A percentile compares a stretch with the other conserved stretches of the same genome.
These are phyloP conservation scores for Eurois occulta DNA, from an alignment of 2,888 invertebrate species.

Conservation along the genomic window DNA sequence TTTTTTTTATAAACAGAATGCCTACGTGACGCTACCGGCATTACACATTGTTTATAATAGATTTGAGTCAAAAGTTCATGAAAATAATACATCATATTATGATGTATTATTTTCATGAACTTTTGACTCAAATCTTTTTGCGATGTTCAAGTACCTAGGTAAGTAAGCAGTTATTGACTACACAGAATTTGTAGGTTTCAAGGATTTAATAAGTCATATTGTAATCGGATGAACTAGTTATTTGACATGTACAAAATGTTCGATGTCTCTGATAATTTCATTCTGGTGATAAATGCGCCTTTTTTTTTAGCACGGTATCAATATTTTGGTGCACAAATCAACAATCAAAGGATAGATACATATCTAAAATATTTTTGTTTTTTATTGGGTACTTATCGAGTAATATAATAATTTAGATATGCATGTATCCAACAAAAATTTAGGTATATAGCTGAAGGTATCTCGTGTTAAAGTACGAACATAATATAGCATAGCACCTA, in stretches of 20 bases:
- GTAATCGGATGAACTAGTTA: slow-evolving; percentile 18
- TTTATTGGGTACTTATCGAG: neutral
- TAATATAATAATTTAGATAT: neutral
- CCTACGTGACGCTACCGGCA: slow-evolving; percentile 61
- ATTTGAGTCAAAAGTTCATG: too few species aligned
- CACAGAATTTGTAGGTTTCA: neutral
- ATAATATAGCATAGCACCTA: neutral
- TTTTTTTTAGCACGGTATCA: neutral
- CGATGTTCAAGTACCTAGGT: neutral
- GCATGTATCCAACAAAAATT: neutral
- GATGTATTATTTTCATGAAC: slow-evolving; percentile 27
- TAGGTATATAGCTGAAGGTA: neutral
- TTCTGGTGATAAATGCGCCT: neutral
- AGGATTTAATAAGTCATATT: too few species aligned
- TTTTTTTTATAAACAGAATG: slow-evolving; percentile 36
- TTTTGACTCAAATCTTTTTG: slow-evolving; percentile 35
- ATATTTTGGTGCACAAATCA: neutral
- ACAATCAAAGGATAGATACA: neutral
- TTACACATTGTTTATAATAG: slow-evolving; percentile 39
- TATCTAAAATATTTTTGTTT: neutral
- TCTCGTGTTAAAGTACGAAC: neutral
- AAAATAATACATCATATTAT: too few species aligned
- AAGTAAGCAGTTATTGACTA: neutral
- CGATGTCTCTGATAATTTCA: neutral
- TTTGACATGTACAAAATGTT: neutral